These are phyloP conservation scores for Philhelius pedissequus DNA, from an alignment of 2,888 invertebrate genomes.

Conservation along the genomic window DNA sequence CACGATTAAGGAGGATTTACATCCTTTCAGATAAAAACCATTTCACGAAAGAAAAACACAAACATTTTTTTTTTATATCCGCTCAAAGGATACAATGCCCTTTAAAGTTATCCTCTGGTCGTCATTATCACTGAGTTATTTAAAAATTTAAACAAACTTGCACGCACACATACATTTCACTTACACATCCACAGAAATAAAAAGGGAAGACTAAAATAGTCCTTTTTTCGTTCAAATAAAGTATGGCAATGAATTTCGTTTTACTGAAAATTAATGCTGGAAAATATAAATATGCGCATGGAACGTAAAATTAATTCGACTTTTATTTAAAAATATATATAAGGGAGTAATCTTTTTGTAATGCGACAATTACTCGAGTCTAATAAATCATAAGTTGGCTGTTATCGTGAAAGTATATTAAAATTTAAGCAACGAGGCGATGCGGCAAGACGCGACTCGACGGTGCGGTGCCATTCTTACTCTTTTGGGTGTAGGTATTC, in stretches of 20 bases:
- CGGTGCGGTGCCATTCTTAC: background rate
- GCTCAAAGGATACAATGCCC: background rate
- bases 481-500: background rate
- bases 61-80: background rate
- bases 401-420: background rate
- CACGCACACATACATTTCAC: background rate
- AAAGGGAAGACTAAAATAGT: background rate
- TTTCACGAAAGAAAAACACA: background rate
- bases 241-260: conserved; percentile 13
- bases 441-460: too few relatives aligned
- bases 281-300: background rate
- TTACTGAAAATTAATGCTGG: conserved; percentile 7
- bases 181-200: background rate
- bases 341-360: conserved; percentile 25
- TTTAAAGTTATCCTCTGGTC: conserved; percentile 24
- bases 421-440: background rate
- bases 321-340: conserved; percentile 23
- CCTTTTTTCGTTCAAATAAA: conserved; percentile 9
- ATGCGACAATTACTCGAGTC: conserved; percentile 30
- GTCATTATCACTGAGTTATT: conserved; percentile 22
- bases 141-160: too few relatives aligned
- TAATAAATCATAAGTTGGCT: conserved; percentile 26
- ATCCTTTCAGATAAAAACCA: conserved; percentile 26
- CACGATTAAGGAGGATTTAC: conserved; percentile 25
- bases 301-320: conserved; percentile 24